Evolutionary conservation across 2,113 vertebrate genomes (phyloP).

Genomic region (Lynx canadensis): DNA sequence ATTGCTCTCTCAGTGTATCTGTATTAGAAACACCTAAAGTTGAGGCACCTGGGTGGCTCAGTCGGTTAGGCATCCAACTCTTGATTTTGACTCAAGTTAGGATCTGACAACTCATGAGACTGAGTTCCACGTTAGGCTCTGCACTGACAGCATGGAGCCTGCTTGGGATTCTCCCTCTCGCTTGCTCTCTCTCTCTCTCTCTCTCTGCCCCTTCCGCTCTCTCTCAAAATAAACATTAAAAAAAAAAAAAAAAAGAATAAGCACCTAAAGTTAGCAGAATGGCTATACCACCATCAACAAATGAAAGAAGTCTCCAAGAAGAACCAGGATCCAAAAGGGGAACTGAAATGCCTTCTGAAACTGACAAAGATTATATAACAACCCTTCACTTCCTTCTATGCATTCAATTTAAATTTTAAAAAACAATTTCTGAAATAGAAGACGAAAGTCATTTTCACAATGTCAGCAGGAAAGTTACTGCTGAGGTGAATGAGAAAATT

Average conservation of each 20-base stretch:
- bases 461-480: background rate
- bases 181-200: no score
- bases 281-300: background rate
- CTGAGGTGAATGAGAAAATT: slow-evolving; percentile 19
- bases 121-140: no score
- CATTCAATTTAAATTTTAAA: slow-evolving; percentile 39
- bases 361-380: background rate
- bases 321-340: background rate
- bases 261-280: background rate
- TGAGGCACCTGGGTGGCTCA: no score
- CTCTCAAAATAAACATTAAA: no score
- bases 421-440: slow-evolving; percentile 33
- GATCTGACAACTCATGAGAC: no score
- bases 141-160: no score
- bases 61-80: no score
- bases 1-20: background rate
- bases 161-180: no score
- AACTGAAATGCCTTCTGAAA: background rate
- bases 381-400: background rate
- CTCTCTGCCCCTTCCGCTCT: no score
- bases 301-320: slow-evolving; percentile 1
- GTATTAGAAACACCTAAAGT: background rate
- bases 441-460: background rate
- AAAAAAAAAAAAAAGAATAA: background rate
- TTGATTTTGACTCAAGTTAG: no score